phyloP scores from a whole-genome alignment of 2,888 invertebrate genomes.

The Mimachlamys varia region DNA sequence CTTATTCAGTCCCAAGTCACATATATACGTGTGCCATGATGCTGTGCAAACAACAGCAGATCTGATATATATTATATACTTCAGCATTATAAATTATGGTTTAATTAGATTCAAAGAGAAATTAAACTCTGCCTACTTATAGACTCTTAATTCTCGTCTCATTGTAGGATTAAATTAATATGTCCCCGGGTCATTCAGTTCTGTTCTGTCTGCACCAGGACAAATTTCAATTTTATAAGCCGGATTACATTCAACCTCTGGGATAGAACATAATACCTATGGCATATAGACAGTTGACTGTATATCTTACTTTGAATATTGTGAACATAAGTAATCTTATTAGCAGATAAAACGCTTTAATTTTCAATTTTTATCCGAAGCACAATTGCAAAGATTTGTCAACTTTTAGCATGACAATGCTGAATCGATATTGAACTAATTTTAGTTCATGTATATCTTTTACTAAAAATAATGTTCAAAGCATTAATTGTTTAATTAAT shows the following conservation, averaged over 20 bases:
- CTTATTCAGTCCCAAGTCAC: not conserved
- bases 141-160: not conserved
- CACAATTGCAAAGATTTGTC: too few relatives aligned
- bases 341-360: too few relatives aligned
- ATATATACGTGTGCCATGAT: too few relatives aligned
- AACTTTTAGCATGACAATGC: too few relatives aligned
- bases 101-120: not conserved
- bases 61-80: not conserved
- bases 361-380: not conserved
- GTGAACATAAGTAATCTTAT: not conserved
- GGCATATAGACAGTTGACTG: not conserved
- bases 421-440: too few relatives aligned
- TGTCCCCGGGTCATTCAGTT: not conserved
- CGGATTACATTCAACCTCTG: not conserved
- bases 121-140: not conserved
- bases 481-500: too few relatives aligned
- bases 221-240: conserved; percentile 18
- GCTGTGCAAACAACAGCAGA: too few relatives aligned
- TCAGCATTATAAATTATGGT: not conserved
- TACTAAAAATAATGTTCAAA: too few relatives aligned
- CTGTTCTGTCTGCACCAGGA: not conserved
- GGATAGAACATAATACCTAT: not conserved
- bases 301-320: too few relatives aligned
- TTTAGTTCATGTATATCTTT: too few relatives aligned
- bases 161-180: not conserved